Base-by-base conservation (phyloP, 2,113 vertebrate species). In the Zapus hudsonius region DNA sequence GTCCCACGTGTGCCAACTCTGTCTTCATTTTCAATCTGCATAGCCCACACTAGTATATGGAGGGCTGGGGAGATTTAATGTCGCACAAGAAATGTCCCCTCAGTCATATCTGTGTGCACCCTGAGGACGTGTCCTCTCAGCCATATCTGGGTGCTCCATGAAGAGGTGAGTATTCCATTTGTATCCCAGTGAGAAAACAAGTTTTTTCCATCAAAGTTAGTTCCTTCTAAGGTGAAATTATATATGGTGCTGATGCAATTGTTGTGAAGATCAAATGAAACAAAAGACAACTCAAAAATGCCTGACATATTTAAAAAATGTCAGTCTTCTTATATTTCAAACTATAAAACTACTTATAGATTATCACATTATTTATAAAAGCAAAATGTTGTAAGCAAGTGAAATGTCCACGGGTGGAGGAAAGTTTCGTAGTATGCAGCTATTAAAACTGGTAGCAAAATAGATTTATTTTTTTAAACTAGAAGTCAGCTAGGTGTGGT, bases 261-360 rank as follows among this genome's bases (percentile, higher is more conserved):
- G 52, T 52, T 52, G 52, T 52, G 52, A 52, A 52, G 52, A 52
- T 52, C 52, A 52, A 52, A 52, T 52, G 52, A 52, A 52, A 52
- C 94, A 40, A 94, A 96, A 90, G 95, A 57, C 91, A 55, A 90
- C 63, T 88, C 66, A 94, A 29, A 94, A 44, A 40, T 69, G 81
- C 25, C 40, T 82, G 44, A 69, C 31, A 64, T 72, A 66, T 33
- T 84, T 17, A 66, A 87, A 84, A 86, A 64, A 59, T 64, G 17
- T 88, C 64, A 27, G 7, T 27, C 7, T 61, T 84, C 63, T 22
- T 47, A 79, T 79, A 57, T 87, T 40, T 40, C 36, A 87, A 84
- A 70, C 40, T 64, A n/a, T 9, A 66, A 83, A 74, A 88, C 76
- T 47, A 47, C 29, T 87, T 78, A 42, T 73, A 86, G 69, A 66